Evolutionary conservation across 2,113 vertebrate species (phyloP), one percentile per base, ranked within the genome.

Genomic region (Psettodes erumei): DNA sequence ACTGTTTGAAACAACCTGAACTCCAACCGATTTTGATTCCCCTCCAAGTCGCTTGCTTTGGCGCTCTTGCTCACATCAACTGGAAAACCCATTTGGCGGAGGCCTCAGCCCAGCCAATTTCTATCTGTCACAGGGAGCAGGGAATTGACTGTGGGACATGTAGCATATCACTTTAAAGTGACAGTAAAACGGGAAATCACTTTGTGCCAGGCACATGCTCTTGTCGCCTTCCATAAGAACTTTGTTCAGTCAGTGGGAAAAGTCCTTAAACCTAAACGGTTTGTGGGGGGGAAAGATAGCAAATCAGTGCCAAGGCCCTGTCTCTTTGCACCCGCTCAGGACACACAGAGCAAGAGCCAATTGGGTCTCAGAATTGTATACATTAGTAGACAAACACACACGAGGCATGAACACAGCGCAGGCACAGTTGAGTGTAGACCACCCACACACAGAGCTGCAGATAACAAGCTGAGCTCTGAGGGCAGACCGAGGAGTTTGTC

Each of bases 91-190:
- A 91, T 93, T 93, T 90, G 84, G 83, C 21, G 16, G 80, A n/a
- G 40, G 71, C 70, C 64, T 85, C 78, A 65, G 88, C 89, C 48
- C 0, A 53, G 85, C 85, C 90, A 91, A 90, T 92, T 91, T 87
- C 84, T 85, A 77, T 89, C 85, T 90, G 90, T 91, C 90, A 93
- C 89, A 88, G 90, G 85, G 82, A 88, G 80, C 33, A 68, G 80
- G 75, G 82, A 90, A 91, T 89, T 88, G 87, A 91, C 90, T 87
- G 77, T 75, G 87, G 35, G 75, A 87, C 88, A 87, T 89, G 86
- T 73, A 86, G 89, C 89, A 88, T 89, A 89, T 92, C 87, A 89
- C 88, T 87, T 90, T 86, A 90, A 90, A 89, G 90, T 84, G 91
- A 89, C 90, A 83, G 87, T 73, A 86, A 88, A 91, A 83, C 60